Percentiles rank a stretch among this genome's conserved stretches.
Conservation (phyloP, 2,113 vertebrate genomes). For the Mesocricetus auratus region DNA sequence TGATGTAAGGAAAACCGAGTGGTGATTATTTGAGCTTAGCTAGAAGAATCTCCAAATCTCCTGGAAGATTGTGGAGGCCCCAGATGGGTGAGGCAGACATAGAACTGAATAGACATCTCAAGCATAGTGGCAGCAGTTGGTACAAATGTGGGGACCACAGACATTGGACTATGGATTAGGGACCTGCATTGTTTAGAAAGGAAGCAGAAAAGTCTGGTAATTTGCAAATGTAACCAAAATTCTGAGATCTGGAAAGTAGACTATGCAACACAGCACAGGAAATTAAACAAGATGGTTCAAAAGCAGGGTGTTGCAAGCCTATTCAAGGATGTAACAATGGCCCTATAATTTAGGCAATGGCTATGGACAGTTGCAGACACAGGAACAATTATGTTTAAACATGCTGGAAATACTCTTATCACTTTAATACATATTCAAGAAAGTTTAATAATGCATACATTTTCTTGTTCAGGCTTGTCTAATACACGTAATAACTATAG, state of each 20-base stretch:
- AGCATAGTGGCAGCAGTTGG: neutral
- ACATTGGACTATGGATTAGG: neutral
- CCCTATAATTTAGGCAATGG: constrained; percentile 29
- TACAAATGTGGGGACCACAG: neutral
- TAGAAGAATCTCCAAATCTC: neutral
- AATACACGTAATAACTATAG: neutral
- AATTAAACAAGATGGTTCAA: constrained; percentile 29
- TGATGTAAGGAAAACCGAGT: neutral
- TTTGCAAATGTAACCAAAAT: neutral
- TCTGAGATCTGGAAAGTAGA: neutral
- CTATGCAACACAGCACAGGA: neutral
- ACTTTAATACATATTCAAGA: neutral
- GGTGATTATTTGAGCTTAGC: neutral
- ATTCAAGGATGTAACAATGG: neutral
- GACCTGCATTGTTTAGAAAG: neutral
- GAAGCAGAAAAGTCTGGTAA: neutral
- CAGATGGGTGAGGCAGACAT: neutral
- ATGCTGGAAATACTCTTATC: neutral
- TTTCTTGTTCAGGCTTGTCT: neutral
- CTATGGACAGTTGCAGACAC: neutral
- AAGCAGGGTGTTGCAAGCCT: neutral
- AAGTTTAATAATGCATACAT: neutral
- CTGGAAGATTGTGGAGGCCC: neutral
- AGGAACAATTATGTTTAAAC: neutral
- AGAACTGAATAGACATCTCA: neutral